These are phyloP conservation scores for Brachyhypopomus gauderio DNA, from an alignment of 2,113 vertebrate genomes.

Conservation along the genomic window DNA sequence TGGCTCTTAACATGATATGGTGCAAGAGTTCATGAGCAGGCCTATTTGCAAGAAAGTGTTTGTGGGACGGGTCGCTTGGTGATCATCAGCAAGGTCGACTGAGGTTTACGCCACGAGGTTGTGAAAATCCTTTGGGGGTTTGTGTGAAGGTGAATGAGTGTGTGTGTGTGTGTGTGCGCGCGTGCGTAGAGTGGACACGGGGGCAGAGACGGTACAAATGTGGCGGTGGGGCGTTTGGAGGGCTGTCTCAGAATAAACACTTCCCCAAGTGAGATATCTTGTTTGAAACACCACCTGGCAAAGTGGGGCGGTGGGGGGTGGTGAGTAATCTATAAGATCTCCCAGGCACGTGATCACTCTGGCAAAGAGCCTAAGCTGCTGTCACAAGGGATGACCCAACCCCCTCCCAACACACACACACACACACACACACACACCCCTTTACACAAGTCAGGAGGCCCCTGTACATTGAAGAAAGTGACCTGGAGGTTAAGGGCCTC, in stretches of 20 bases:
- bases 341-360: slow-evolving; percentile 13
- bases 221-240: neutral
- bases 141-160: slow-evolving; percentile 37
- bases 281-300: slow-evolving; percentile 14
- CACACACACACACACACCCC: slow-evolving; percentile 15
- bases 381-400: slow-evolving; percentile 9
- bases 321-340: slow-evolving; percentile 4
- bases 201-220: neutral
- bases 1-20: slow-evolving; percentile 32
- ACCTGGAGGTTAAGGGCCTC: neutral
- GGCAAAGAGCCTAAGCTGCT: slow-evolving; percentile 2
- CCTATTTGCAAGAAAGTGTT: slow-evolving; percentile 43
- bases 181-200: neutral
- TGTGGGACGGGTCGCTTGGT: slow-evolving; percentile 35
- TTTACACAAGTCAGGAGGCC: neutral
- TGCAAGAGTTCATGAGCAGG: slow-evolving; percentile 44
- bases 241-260: slow-evolving; percentile 7
- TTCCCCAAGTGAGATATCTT: neutral
- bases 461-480: neutral
- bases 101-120: slow-evolving; percentile 45
- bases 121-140: slow-evolving; percentile 33
- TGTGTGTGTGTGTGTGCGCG: neutral
- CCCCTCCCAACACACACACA: neutral
- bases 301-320: too few species aligned
- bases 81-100: slow-evolving; percentile 41